These are phyloP conservation scores for Labia minor DNA, from an alignment of 2,888 invertebrate genomes.

Conservation along the genomic window DNA sequence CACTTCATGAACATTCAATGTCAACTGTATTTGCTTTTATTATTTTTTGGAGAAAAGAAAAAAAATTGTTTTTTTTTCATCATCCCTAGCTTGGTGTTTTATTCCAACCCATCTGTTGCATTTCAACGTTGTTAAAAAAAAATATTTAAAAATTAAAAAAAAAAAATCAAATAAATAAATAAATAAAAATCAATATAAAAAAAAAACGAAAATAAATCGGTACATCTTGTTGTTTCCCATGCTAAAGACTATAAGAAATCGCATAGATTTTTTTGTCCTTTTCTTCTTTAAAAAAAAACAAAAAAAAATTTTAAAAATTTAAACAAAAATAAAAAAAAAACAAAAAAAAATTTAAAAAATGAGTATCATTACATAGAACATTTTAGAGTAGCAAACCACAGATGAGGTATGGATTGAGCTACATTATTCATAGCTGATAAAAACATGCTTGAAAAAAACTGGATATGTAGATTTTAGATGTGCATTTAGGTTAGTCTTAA, in stretches of 20 bases:
- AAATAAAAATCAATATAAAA: not conserved
- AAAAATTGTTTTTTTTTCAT: conserved; percentile 21
- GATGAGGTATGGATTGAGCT: conserved; percentile 25
- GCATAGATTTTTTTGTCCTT: conserved; percentile 25
- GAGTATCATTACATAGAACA: conserved; percentile 23
- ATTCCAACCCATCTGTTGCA: conserved; percentile 27
- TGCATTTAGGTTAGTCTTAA: conserved; percentile 29
- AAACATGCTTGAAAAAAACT: conserved; percentile 26
- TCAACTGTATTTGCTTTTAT: conserved; percentile 22
- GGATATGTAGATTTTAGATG: conserved; percentile 30
- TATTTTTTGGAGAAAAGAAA: too few relatives aligned
- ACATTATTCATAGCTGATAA: conserved; percentile 24
- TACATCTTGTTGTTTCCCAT: conserved; percentile 26
- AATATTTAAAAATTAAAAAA: too few relatives aligned
- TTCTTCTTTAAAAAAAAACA: conserved; percentile 21
- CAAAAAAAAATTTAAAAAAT: conserved; percentile 22
- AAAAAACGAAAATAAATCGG: conserved; percentile 19
- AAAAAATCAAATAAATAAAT: too few relatives aligned
- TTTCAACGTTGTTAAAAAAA: conserved; percentile 26
- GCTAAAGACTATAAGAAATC: conserved; percentile 24
- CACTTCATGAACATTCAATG: conserved; percentile 20
- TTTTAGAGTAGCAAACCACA: conserved; percentile 25
- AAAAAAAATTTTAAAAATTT: too few relatives aligned
- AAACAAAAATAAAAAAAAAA: too few relatives aligned
- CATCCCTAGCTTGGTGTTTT: conserved; percentile 26